Evolutionary conservation across 1,140 invertebrate species (phyloP), one percentile per base, ranked within the genome.

Genomic region (Paraescarpia echinospica): DNA sequence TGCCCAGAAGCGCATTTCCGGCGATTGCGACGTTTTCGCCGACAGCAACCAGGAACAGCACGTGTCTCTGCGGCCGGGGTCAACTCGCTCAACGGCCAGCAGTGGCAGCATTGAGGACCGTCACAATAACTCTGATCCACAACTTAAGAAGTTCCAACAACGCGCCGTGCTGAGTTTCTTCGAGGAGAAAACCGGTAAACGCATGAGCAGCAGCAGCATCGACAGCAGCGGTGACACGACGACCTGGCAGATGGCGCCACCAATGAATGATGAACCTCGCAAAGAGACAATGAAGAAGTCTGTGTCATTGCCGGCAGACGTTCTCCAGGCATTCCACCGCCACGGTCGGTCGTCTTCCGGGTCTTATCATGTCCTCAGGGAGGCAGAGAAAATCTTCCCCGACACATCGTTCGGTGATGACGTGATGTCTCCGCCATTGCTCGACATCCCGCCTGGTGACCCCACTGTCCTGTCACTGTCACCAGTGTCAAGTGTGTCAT

Each of bases 111-210:
- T 93, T 33, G 33, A 41, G n/a, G 48, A 90, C 48, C 35, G 90
- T 91, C 97, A 97, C 94, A 95, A 98, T 89, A 97, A 98, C 94
- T 97, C 97, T 0, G 98, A 98, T 95, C 95, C 97, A 4, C 98
- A 98, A 0, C 95, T 98, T 0, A 98, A 98, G 95, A 98, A 98
- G 0, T 97, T 98, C 48, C 98, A 98, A 95, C 98, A 98, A 94
- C 59, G 59, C 14, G 98, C 98, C 0, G 96, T 98, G 1, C 96
- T 98, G 35, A 98, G 98, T 0, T 98, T 98, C 93, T 98, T 98
- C 95, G 98, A 98, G 94, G 96, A 98, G 59, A 98, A 98, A 94
- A 95, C 95, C 6, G 94, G 95, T n/a, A 93, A 93, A 94, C 94
- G 92, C 92, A 93, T 93, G 91, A 35, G 90, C 59, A 48, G 27